Conservation (phyloP, 2,888 invertebrate species). For the Odontocerum albicorne region DNA sequence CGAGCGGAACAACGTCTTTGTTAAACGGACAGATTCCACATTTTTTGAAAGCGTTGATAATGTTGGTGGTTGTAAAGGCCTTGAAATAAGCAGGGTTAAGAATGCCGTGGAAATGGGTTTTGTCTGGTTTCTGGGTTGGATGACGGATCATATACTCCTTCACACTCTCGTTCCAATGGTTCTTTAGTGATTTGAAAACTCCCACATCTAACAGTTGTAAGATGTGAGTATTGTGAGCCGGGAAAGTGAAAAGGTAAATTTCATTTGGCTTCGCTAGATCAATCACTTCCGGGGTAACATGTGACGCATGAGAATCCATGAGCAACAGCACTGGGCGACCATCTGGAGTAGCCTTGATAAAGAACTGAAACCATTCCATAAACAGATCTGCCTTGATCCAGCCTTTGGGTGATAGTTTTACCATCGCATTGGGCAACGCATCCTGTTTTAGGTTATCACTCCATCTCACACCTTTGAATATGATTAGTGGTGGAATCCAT, state of each 20-base stretch:
- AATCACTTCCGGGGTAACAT: constrained; percentile 19
- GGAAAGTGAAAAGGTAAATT: constrained; percentile 25
- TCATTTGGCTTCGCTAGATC: constrained; percentile 16
- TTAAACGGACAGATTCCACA: constrained; percentile 10
- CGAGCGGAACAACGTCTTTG: constrained; percentile 9
- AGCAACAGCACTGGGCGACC: constrained; percentile 18
- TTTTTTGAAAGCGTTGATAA: constrained; percentile 7
- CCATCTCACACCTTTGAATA: constrained; percentile 36
- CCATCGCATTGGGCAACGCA: constrained; percentile 37
- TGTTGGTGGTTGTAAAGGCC: constrained; percentile 11
- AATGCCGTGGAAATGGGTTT: background rate
- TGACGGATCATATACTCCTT: background rate
- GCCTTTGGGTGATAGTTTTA: constrained; percentile 38
- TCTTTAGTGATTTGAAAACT: background rate
- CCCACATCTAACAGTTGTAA: constrained; percentile 9
- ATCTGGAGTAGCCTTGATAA: constrained; percentile 15
- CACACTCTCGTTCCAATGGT: background rate
- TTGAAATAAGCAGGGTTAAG: constrained; percentile 12
- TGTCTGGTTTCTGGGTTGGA: background rate
- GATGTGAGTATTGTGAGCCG: constrained; percentile 18
- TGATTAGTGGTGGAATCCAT: no score
- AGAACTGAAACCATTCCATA: constrained; percentile 5
- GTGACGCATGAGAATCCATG: constrained; percentile 27
- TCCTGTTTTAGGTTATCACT: constrained; percentile 32
- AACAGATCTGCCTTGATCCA: constrained; percentile 27